Percentiles rank a stretch among this genome's conserved stretches.
Evolutionary conservation across 1,140 invertebrate genomes (phyloP).

Genomic region (Sminthurinus signatus): DNA sequence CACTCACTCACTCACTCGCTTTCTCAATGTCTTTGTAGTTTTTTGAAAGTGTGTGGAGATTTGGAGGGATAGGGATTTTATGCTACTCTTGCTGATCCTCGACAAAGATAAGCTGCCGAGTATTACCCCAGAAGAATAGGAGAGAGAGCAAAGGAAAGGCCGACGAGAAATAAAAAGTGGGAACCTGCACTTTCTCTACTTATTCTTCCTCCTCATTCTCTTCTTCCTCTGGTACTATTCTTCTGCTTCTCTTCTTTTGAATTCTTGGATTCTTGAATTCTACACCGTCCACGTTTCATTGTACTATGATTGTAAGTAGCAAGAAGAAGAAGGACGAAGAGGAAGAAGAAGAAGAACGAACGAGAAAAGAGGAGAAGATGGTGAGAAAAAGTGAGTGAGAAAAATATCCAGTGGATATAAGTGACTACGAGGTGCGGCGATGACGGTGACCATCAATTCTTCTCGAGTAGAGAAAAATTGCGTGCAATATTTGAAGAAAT

Average conservation of each 20-base stretch:
- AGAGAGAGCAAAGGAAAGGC: no score
- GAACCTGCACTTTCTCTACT: not conserved
- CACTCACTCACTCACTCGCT: no score
- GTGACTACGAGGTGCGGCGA: constrained; percentile 16
- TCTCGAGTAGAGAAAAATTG: constrained; percentile 22
- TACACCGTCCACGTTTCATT: not conserved
- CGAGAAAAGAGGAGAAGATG: not conserved
- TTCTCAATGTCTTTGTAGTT: no score
- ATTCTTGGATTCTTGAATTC: no score
- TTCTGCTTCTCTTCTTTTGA: not conserved
- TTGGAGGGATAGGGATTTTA: constrained; percentile 9
- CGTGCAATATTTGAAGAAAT: constrained; percentile 24
- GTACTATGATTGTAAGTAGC: not conserved
- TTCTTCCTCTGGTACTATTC: no score
- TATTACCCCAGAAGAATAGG: no score
- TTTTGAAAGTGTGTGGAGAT: not conserved
- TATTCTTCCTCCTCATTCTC: not conserved
- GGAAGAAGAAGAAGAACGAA: not conserved
- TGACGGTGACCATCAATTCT: constrained; percentile 39
- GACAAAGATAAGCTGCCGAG: not conserved
- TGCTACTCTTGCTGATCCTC: constrained; percentile 6
- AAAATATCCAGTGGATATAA: constrained; percentile 2
- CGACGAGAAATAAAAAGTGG: not conserved
- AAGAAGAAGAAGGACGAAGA: no score
- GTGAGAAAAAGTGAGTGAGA: not conserved